Evolutionary conservation across 2,888 invertebrate genomes (phyloP).

Genomic region (Catonia carolina): DNA sequence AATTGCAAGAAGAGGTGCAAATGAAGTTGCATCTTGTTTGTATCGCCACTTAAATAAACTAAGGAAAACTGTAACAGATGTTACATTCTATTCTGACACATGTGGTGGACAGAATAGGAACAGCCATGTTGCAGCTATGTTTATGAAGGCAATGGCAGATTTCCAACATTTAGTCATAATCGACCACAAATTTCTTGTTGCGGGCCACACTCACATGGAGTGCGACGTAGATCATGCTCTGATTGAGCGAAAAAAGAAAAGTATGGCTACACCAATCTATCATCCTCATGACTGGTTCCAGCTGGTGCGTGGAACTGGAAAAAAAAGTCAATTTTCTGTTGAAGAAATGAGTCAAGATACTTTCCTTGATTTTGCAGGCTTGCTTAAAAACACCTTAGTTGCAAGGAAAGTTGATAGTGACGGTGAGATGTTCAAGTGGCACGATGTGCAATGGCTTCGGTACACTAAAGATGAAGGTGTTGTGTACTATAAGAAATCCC

Average conservation of each 20-base stretch:
- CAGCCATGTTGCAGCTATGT: slow-evolving; percentile 32
- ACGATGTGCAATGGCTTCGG: neutral
- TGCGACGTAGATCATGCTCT: slow-evolving; percentile 32
- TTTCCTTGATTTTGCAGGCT: slow-evolving; percentile 21
- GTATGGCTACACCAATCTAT: neutral
- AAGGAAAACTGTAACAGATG: neutral
- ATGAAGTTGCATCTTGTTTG: slow-evolving; percentile 35
- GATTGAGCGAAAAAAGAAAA: neutral
- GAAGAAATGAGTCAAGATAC: slow-evolving; percentile 29
- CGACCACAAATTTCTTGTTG: slow-evolving; percentile 34
- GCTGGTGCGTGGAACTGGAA: neutral
- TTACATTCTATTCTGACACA: slow-evolving; percentile 30
- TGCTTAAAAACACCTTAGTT: slow-evolving; percentile 14
- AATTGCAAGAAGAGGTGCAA: slow-evolving; percentile 31
- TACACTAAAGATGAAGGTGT: slow-evolving; percentile 1
- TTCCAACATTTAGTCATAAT: slow-evolving; percentile 27
- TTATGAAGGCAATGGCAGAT: slow-evolving; percentile 25
- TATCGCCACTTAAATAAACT: slow-evolving; percentile 15
- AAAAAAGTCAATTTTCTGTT: slow-evolving; percentile 7
- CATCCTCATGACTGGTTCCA: slow-evolving; percentile 11
- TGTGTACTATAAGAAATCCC: neutral
- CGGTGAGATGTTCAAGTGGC: slow-evolving; percentile 3
- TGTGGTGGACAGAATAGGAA: slow-evolving; percentile 35
- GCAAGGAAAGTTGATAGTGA: neutral
- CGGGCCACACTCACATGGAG: too few species aligned